These are phyloP conservation scores for Drepana falcataria DNA, from an alignment of 2,888 invertebrate genomes.

Conservation along the genomic window DNA sequence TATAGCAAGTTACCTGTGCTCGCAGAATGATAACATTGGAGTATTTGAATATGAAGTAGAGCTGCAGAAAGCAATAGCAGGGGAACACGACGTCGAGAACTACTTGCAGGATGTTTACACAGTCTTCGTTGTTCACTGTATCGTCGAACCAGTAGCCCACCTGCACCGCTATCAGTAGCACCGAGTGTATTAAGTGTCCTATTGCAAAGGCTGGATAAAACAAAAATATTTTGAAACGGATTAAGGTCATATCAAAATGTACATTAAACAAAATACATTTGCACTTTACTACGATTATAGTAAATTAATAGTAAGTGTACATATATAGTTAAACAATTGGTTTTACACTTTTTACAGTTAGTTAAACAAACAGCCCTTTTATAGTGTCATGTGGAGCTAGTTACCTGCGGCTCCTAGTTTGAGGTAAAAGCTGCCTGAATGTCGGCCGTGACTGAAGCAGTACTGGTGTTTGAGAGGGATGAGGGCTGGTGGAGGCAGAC, in stretches of 20 bases:
- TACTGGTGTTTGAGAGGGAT: slow-evolving; percentile 76
- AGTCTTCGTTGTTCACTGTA: slow-evolving; percentile 73
- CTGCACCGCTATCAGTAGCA: slow-evolving; percentile 83
- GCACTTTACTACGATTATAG: too few species aligned
- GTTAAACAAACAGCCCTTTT: too few species aligned
- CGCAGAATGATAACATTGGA: slow-evolving; percentile 83
- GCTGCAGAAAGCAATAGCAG: slow-evolving; percentile 84
- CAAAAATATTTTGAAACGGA: too few species aligned
- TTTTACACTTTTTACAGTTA: too few species aligned
- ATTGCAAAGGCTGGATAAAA: slow-evolving; percentile 83
- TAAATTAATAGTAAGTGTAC: too few species aligned
- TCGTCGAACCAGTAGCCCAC: slow-evolving; percentile 79
- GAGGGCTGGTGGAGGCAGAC: slow-evolving; percentile 57
- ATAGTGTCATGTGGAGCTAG: too few species aligned
- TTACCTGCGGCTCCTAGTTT: slow-evolving; percentile 86
- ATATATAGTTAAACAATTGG: too few species aligned
- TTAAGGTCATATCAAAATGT: too few species aligned
- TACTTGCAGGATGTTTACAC: slow-evolving; percentile 80
- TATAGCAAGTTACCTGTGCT: slow-evolving; percentile 40
- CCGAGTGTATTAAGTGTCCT: slow-evolving; percentile 87
- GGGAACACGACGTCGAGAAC: slow-evolving; percentile 84
- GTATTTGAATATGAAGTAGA: slow-evolving; percentile 90
- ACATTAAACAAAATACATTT: too few species aligned
- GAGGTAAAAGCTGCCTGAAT: slow-evolving; percentile 85
- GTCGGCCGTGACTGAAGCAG: slow-evolving; percentile 83